Evolutionary conservation across 2,797 vertebrate genomes (phyloP), one percentile per base, ranked within the genome.

Genomic region (Takifugu rubripes): DNA sequence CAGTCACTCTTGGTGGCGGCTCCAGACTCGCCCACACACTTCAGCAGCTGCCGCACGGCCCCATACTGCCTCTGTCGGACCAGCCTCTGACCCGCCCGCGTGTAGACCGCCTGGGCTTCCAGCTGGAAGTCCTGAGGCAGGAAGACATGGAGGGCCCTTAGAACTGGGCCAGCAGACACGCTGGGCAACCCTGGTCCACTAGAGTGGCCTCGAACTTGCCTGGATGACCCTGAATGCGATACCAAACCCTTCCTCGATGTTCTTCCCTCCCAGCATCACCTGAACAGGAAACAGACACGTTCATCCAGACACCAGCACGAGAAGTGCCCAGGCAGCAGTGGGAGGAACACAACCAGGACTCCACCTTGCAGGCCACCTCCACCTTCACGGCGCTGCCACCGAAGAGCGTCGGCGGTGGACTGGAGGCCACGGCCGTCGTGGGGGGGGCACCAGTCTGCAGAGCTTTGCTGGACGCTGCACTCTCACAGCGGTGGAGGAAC

Each of bases 211-310:
- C 10, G 10, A 17, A 21, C 81, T 64, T 87, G 97, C 97, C 94
- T 99, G 97, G 68, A 99, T 92, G 60, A 99, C 94, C 83, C 97
- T 91, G 87, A 97, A 99, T 6, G 97, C 95, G 54, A 98, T 95
- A 54, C 97, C 97, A 72, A 99, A 99, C 0, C 97, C 97, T 63
- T 99, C 97, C 67, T 99, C 97, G 31, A 99, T 92, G 78, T 98
- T 98, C 85, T 96, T 98, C 11, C 97, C 97, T 79, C 94, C 96
- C 25, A 99, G 85, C 91, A 99, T 96, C 83, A 97, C 95, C 97
- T 99, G 82, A 4, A 79, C 49, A 24, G 10, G 36, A 14, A 36
- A 49, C 0, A 44, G 6, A n/a, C 25, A 12, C 24, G 11, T 27
- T 27, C 8, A 8, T 43, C 33, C 3, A 16, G n/a, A 49, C 53